Conservation (phyloP, 2,888 invertebrate species). For the Anodontia alba region DNA sequence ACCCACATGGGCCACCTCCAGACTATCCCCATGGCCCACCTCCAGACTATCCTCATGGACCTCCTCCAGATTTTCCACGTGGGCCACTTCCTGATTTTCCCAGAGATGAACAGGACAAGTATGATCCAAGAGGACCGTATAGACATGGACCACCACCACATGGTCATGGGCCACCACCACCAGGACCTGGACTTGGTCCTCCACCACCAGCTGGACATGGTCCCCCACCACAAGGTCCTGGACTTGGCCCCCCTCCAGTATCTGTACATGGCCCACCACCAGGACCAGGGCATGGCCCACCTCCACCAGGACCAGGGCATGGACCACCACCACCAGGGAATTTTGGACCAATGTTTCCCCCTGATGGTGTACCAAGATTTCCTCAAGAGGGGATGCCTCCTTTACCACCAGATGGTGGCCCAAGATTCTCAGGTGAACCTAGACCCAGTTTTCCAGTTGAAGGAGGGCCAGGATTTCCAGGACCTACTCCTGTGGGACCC, state of each 20-base stretch:
- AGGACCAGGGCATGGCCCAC: conserved; percentile 8
- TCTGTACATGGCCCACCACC: too few species aligned
- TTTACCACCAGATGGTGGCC: neutral
- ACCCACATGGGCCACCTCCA: neutral
- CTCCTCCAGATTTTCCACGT: neutral
- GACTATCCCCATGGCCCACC: neutral
- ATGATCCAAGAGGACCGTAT: neutral
- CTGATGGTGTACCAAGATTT: too few species aligned
- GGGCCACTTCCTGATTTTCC: conserved; percentile 1
- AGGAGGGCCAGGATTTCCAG: neutral
- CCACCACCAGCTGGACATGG: neutral
- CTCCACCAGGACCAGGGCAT: neutral
- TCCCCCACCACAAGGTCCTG: neutral
- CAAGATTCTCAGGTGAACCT: neutral
- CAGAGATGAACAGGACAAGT: conserved; percentile 1
- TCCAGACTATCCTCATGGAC: neutral
- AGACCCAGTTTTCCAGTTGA: conserved; percentile 20
- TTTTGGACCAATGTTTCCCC: conserved; percentile 17
- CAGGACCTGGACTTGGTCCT: conserved; percentile 17
- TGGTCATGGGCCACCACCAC: conserved; percentile 44
- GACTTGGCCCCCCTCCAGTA: neutral
- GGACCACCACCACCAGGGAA: conserved; percentile 1
- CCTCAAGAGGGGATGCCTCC: neutral
- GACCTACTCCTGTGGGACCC: conserved; percentile 19
- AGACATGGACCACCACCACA: conserved; percentile 20